phyloP scores from a whole-genome alignment of 2,113 vertebrate genomes.

The Myrmecophaga tridactyla region DNA sequence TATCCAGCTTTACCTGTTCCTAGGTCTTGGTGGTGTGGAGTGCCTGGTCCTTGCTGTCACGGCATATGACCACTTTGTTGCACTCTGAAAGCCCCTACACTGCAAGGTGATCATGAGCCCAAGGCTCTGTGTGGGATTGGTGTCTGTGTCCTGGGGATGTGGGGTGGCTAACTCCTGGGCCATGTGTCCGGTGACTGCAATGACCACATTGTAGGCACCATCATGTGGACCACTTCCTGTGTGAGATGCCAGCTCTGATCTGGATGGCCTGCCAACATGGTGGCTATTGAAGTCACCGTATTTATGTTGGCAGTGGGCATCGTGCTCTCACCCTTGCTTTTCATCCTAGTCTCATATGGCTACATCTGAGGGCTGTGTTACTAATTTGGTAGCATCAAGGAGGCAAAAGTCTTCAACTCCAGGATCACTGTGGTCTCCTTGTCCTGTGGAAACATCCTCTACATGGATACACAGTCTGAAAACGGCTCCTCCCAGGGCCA shows the following conservation, averaged over 20 bases:
- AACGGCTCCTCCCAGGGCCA: too few relatives aligned
- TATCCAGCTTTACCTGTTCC: constrained; percentile 57
- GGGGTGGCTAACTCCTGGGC: constrained; percentile 55
- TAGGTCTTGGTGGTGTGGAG: constrained; percentile 54
- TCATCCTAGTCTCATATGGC: neutral
- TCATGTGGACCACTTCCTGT: constrained; percentile 64
- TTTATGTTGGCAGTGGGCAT: neutral
- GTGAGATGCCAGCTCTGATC: constrained; percentile 69
- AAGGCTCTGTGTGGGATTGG: constrained; percentile 3
- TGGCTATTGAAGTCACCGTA: neutral
- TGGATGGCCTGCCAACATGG: constrained; percentile 28
- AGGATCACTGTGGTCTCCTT: constrained; percentile 10
- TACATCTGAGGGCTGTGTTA: neutral
- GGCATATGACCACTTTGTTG: constrained; percentile 55
- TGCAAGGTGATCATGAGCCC: constrained; percentile 46
- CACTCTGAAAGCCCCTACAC: constrained; percentile 58
- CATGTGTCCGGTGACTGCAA: constrained; percentile 58
- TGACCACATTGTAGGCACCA: neutral
- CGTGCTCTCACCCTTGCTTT: neutral
- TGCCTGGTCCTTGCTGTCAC: constrained; percentile 61
- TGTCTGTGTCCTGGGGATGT: constrained; percentile 27
- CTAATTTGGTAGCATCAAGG: neutral
- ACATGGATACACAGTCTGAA: too few relatives aligned
- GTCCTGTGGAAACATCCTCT: constrained; percentile 28
- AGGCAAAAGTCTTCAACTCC: neutral